Conservation (phyloP, 2,888 invertebrate genomes). For the Arctia plantaginis region DNA sequence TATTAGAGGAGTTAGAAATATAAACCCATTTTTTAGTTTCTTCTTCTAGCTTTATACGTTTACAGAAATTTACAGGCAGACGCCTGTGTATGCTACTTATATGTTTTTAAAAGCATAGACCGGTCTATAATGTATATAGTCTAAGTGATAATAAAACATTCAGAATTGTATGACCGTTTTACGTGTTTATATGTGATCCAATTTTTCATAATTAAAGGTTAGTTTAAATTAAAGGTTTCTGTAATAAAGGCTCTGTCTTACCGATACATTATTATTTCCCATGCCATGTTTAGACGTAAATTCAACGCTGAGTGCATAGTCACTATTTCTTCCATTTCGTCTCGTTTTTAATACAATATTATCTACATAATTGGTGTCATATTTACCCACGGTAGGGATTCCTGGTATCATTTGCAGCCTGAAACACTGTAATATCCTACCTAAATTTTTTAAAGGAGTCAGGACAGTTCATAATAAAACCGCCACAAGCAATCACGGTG, state of each 20-base stretch:
- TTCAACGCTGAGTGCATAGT: constrained; percentile 37
- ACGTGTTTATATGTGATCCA: too few relatives aligned
- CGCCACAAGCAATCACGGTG: too few relatives aligned
- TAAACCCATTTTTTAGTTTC: too few relatives aligned
- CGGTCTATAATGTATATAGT: too few relatives aligned
- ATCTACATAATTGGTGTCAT: constrained; percentile 5
- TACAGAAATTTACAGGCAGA: too few relatives aligned
- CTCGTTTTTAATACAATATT: constrained; percentile 22
- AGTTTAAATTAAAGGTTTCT: neutral
- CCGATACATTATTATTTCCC: constrained; percentile 23
- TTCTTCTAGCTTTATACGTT: too few relatives aligned
- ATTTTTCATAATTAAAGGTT: neutral
- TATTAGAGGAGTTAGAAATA: too few relatives aligned
- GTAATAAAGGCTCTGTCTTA: constrained; percentile 8
- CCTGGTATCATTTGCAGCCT: neutral
- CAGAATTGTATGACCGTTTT: too few relatives aligned
- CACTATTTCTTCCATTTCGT: constrained; percentile 31
- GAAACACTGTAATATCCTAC: neutral
- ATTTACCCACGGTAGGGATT: neutral
- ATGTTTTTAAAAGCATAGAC: too few relatives aligned
- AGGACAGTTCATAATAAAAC: too few relatives aligned
- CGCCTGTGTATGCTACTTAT: too few relatives aligned
- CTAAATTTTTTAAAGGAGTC: neutral
- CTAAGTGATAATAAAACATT: too few relatives aligned
- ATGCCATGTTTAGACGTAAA: neutral